Conservation (phyloP, 1,140 invertebrate genomes). For the Drosophila trapezifrons region DNA sequence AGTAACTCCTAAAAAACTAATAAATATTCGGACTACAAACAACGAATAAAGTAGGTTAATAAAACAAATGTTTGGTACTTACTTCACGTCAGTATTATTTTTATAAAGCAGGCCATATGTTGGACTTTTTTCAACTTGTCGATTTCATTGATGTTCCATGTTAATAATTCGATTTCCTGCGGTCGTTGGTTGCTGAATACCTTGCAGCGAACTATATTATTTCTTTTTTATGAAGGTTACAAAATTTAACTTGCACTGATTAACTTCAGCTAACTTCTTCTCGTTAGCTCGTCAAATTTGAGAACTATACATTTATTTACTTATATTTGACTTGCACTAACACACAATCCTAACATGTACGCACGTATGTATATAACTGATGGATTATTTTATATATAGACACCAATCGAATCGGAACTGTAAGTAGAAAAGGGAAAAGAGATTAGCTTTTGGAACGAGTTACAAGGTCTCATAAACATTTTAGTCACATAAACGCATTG, state of each 20-base stretch:
- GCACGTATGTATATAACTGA: constrained; percentile 26
- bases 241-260: constrained; percentile 40
- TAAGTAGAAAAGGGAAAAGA: constrained; percentile 30
- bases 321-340: constrained; percentile 31
- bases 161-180: constrained; percentile 6
- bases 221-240: constrained; percentile 22
- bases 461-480: constrained; percentile 21
- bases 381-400: constrained; percentile 43
- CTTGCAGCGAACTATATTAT: constrained; percentile 16
- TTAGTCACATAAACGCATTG: constrained; percentile 19
- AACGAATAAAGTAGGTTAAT: background rate
- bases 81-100: constrained; percentile 45
- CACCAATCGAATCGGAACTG: constrained; percentile 43
- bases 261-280: constrained; percentile 9
- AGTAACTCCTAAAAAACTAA: background rate
- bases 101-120: constrained; percentile 19
- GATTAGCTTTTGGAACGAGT: constrained; percentile 7
- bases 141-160: constrained; percentile 24
- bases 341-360: constrained; percentile 7
- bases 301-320: constrained; percentile 20
- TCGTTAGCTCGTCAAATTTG: constrained; percentile 5
- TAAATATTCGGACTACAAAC: background rate
- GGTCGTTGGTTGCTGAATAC: constrained; percentile 9
- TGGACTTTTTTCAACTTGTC: constrained; percentile 31
- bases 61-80: constrained; percentile 42